These are phyloP conservation scores for Torymus auratus DNA, from an alignment of 2,888 invertebrate genomes.

Conservation along the genomic window DNA sequence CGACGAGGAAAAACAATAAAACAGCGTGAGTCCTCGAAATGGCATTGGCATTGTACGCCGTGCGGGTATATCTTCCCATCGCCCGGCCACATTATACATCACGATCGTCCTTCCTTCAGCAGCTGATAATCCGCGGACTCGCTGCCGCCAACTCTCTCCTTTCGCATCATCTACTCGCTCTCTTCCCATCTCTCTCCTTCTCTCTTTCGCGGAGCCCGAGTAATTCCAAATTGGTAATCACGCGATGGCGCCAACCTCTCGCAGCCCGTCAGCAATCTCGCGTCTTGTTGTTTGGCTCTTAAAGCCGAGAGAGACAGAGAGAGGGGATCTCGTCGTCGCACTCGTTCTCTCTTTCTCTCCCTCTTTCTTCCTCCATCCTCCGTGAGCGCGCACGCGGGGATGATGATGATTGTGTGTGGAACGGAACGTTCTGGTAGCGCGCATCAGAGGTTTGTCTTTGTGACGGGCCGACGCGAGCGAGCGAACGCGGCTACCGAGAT, in stretches of 20 bases:
- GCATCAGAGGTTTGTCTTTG: conserved; percentile 74
- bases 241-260: conserved; percentile 76
- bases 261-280: conserved; percentile 75
- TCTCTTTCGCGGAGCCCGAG: conserved; percentile 59
- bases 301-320: conserved; percentile 20
- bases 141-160: conserved; percentile 17
- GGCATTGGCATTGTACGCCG: conserved; percentile 49
- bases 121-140: conserved; percentile 67
- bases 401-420: conserved; percentile 71
- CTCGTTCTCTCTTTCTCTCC: conserved; percentile 38
- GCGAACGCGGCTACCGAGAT: conserved; percentile 74
- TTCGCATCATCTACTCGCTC: conserved; percentile 4
- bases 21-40: conserved; percentile 48
- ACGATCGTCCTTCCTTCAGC: conserved; percentile 61
- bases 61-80: conserved; percentile 38
- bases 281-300: conserved; percentile 71
- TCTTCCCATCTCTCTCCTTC: conserved; percentile 51
- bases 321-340: neutral
- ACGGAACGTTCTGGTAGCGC: conserved; percentile 70
- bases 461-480: conserved; percentile 70
- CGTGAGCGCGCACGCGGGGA: conserved; percentile 57
- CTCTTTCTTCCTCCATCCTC: conserved; percentile 43
- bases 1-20: conserved; percentile 18
- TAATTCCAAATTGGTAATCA: conserved; percentile 77
- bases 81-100: conserved; percentile 47